Evolutionary conservation across 2,113 vertebrate species (phyloP).

Genomic region (Cyrtonyx montezumae): DNA sequence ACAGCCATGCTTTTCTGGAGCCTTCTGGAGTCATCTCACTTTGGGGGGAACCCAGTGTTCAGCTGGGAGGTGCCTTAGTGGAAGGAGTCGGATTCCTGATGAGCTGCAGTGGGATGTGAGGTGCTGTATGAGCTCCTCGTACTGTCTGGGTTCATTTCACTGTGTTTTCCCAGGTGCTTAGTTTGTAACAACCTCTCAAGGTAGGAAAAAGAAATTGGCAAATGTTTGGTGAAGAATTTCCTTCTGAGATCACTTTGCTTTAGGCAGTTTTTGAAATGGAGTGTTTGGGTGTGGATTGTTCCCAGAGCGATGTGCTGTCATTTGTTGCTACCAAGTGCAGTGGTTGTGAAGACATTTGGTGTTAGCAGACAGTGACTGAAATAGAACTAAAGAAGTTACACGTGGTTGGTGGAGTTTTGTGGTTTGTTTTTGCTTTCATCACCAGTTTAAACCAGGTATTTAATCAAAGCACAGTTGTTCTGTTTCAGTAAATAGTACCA

Average conservation of each 20-base stretch:
- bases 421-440: not conserved
- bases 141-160: not conserved
- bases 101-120: not conserved
- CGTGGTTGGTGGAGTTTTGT: rapidly evolving
- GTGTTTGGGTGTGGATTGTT: not conserved
- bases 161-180: not conserved
- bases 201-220: not conserved
- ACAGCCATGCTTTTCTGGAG: not conserved
- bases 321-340: not conserved
- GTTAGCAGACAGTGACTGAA: not conserved
- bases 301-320: not conserved
- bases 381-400: not conserved
- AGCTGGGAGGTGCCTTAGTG: not conserved
- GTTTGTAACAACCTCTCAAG: not conserved
- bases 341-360: not conserved
- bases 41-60: not conserved
- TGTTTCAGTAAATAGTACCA: constrained; percentile 4
- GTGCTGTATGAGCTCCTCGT: not conserved
- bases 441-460: not conserved
- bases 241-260: not conserved
- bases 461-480: not conserved
- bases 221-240: not conserved
- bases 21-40: not conserved
- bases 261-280: not conserved
- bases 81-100: not conserved